phyloP scores from a whole-genome alignment of 2,113 vertebrate genomes.

The Syrmaticus mikado region DNA sequence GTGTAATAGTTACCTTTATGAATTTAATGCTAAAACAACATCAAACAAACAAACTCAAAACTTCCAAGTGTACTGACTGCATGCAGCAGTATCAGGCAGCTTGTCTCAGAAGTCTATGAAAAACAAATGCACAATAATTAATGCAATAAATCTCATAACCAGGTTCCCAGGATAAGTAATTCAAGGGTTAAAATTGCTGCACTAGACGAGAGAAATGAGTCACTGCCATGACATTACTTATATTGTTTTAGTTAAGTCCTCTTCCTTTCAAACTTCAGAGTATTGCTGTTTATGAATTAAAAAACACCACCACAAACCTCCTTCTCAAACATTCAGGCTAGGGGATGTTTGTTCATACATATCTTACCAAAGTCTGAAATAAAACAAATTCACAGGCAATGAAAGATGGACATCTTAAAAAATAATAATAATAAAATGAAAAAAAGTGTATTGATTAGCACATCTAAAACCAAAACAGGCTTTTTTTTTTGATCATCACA shows the following conservation, averaged over 20 bases:
- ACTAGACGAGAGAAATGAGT: not conserved
- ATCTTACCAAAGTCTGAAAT: not conserved
- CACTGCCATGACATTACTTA: not conserved
- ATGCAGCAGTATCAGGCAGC: not conserved
- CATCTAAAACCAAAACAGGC: not conserved
- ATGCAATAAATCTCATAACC: not conserved
- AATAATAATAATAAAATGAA: not conserved
- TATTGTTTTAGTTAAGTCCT: constrained; percentile 31
- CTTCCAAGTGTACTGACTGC: not conserved
- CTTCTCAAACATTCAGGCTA: not conserved
- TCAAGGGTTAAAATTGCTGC: not conserved
- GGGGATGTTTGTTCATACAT: not conserved
- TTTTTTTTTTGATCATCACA: not conserved
- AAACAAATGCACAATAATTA: not conserved
- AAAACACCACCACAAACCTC: not conserved
- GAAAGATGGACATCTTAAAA: not conserved
- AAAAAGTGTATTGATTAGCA: not conserved
- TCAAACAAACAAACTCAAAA: not conserved
- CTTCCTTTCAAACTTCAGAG: not conserved
- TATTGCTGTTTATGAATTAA: constrained; percentile 19
- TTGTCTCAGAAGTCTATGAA: not conserved
- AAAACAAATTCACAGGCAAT: not conserved
- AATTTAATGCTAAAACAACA: not conserved
- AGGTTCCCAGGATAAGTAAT: not conserved
- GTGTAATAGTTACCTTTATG: not conserved